Evolutionary conservation across 2,888 invertebrate genomes (phyloP), one percentile per base, ranked within the genome.

Genomic region (Sinhomidia bicolor): DNA sequence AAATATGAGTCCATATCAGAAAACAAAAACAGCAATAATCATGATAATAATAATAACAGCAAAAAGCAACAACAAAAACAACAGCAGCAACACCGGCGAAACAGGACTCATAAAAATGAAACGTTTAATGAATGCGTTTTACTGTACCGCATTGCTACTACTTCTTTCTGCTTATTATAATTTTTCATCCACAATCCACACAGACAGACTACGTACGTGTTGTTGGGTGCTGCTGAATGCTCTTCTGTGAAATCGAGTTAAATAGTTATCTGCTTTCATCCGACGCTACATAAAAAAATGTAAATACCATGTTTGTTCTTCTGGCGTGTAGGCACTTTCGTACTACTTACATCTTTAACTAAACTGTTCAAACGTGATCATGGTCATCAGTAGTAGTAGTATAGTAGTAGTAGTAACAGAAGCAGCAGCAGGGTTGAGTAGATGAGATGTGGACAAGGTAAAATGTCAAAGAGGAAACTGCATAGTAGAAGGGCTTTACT

Each of bases 71-170:
- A 71, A 36, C 3, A 36, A 47, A 14, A 60, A 41, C 78, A 36
- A 36, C 36, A 80, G 65, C 36, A 57, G 14, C 83, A 71, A 17
- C 82, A 71, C 54, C 71, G 54, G 41, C 71, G 57, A 54, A 83
- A 74, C 83, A 83, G 54, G 71, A 57, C 71, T 57, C 83, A 74
- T 83, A 83, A 83, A n/a, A 83, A 83, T 14, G 65, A 44, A 29
- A 32, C 51, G 29, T 71, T 29, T 71, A 83, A 83, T 83, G 71
- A 82, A 83, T 68, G 36, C 68, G 71, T 83, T 74, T 74, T 54
- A 71, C 83, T 54, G 36, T 83, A 71, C 47, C 57, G 51, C 82
- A 68, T 81, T 65, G 54, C 68, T 68, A 54, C 20, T 68, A 54
- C 20, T 68, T 62, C n/a, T 10, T 6, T 60, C 0, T 10, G 23